A percentile compares a stretch with the other conserved stretches of the same genome.
Conservation (phyloP, 2,113 vertebrate species). For the Sphyrna mokarran region DNA sequence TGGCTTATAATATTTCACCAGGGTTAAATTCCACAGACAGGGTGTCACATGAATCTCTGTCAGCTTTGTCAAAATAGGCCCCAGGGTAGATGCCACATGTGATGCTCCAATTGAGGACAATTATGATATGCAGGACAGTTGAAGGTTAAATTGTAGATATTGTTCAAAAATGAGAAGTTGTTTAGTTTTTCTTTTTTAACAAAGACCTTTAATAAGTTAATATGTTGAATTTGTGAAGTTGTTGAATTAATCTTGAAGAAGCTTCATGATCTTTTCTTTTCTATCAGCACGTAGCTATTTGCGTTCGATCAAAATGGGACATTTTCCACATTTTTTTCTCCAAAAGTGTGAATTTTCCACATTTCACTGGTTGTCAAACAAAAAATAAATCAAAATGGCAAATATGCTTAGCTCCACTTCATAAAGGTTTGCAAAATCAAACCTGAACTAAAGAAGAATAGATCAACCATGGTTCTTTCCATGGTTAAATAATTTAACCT, state of each 20-base stretch:
- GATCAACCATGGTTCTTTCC: neutral
- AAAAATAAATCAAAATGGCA: neutral
- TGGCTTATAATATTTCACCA: neutral
- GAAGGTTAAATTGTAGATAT: neutral
- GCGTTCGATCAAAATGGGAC: neutral
- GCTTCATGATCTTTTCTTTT: neutral
- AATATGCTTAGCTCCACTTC: neutral
- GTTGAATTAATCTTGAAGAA: neutral
- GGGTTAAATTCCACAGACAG: neutral
- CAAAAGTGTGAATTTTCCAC: neutral
- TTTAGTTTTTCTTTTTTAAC: neutral
- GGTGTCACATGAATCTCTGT: neutral
- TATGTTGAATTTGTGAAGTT: neutral
- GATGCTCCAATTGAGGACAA: neutral
- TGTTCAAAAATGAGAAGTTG: neutral
- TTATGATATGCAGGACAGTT: constrained; percentile 5
- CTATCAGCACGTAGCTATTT: neutral
- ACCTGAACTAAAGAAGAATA: neutral
- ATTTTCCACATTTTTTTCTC: neutral
- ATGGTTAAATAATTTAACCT: neutral
- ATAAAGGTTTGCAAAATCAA: neutral
- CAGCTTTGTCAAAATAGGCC: neutral
- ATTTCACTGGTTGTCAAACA: neutral
- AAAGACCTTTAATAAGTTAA: neutral
- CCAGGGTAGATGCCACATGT: neutral